These are phyloP conservation scores for Menura novaehollandiae DNA, from an alignment of 2,113 vertebrate species.

Conservation along the genomic window DNA sequence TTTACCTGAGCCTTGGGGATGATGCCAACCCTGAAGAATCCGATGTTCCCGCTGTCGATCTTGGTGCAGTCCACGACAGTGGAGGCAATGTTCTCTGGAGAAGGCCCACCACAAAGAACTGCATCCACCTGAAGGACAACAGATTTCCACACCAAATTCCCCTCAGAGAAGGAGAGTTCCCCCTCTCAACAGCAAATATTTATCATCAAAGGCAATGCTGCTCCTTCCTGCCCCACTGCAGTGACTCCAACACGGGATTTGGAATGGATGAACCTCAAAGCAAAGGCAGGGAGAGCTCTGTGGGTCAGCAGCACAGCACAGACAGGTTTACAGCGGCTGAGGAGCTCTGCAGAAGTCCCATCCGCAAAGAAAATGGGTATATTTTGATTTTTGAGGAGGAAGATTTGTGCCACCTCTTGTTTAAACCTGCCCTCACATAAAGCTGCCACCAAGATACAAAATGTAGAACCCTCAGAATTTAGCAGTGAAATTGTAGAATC, in stretches of 20 bases:
- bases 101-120: conserved; percentile 86
- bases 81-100: conserved; percentile 88
- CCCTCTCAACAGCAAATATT: neutral
- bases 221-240: neutral
- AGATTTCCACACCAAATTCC: neutral
- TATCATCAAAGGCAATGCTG: neutral
- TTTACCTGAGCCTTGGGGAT: conserved; percentile 87
- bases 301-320: neutral
- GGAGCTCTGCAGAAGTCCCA: neutral
- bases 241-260: neutral
- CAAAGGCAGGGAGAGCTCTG: neutral
- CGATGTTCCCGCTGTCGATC: conserved; percentile 79
- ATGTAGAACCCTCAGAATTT: neutral
- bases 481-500: neutral
- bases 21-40: conserved; percentile 86
- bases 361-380: neutral
- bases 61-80: conserved; percentile 92
- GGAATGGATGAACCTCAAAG: neutral
- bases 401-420: neutral
- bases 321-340: neutral
- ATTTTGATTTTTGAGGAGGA: neutral
- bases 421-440: neutral
- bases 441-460: neutral
- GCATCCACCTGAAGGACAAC: conserved; percentile 78
- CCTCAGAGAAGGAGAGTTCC: neutral